Base-by-base conservation (phyloP, 2,113 vertebrate species). In the Mormyrus iriodes region DNA sequence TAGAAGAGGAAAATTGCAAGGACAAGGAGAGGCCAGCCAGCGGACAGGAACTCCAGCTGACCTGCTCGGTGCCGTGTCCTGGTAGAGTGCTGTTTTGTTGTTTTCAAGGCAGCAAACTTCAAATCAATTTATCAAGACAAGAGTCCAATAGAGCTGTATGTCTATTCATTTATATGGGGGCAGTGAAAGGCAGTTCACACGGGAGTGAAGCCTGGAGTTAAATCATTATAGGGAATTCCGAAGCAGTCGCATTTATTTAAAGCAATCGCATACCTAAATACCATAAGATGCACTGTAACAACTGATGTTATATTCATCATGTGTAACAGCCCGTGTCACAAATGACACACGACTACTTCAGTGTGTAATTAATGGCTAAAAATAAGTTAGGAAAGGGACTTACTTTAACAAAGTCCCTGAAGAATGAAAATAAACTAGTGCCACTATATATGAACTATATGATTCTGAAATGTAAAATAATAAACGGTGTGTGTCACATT, bases 21-120 rank as follows among this genome's bases (percentile, higher is more conserved):
- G 96, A 96, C 44, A 91, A 92, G 21, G 92, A 95, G 5, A 93
- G 90, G 1, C 96, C 94, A 48, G 93, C 93, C 1, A 93, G 92
- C 12, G 91, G 94, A 61, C 94, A 94, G 90, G 93, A 94, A 24
- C 94, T 97, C 89, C 94, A 95, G 90, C 94, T 97, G 91, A 94
- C 94, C 0, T 99, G 98, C 92, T 97, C 96, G 21, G 95, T 99
- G 85, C 98, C 98, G 90, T 99, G 98, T 76, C 97, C 97, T 95
- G 98, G 98, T 98, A 96, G 90, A 61, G 15, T 79, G 39, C 27
- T 42, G 42, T 87, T 87, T 10, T 69, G 31, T 44, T 88, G 0
- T 0, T 61, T 49, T 48, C 39, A 21, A 3, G 31, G 35, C 31
- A 58, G 27, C 53, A 87, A 87, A 44, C 86, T 24, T 13, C 55